Base-by-base conservation (phyloP, 2,888 invertebrate species). In the Euspilapteryx auroguttella region DNA sequence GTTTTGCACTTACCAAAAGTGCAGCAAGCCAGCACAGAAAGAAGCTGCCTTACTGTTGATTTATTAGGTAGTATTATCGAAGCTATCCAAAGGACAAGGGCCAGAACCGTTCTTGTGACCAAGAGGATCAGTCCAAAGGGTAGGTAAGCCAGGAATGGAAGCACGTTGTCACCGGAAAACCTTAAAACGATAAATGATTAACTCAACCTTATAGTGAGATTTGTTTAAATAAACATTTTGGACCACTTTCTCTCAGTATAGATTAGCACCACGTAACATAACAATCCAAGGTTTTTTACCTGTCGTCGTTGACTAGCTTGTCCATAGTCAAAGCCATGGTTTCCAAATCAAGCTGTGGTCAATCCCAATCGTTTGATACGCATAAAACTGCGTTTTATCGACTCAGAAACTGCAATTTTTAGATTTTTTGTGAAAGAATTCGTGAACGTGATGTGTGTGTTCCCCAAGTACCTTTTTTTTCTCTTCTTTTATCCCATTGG, bases 1-100 rank as follows among this genome's bases (percentile, higher is more conserved):
- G n/a, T n/a, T n/a, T n/a, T n/a, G n/a, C n/a, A n/a, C 57, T 61
- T 63, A 57, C 83, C 83, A 50, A 82, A 79, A 4, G 79, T 73
- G 55, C 80, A 66, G 39, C 80, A 80, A 11, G 82, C 76, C n/a
- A 81, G 44, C 15, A 79, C 79, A 10, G 79, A 76, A 25, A 81
- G 45, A 45, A 81, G 49, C 41, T 78, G 78, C 34, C 79, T 61
- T 11, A 78, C 55, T 8, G 75, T 63, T 27, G 76, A 75, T 39
- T 78, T 76, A 44, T 81, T 79, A 20, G 81, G 80, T 37, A 82
- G 55, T 40, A 80, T 55, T 39, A 78, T 79, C 28, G 79, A 78
- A 20, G 80, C 66, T 30, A 81, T 50, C 63, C 81, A 75, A 33
- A 81, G 55, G 40, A 78, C 45, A 38, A 81, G 44, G 2, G 73